Percentiles rank a stretch among this genome's conserved stretches.
phyloP scores from a whole-genome alignment of 2,113 vertebrate genomes.

The Garra rufa region DNA sequence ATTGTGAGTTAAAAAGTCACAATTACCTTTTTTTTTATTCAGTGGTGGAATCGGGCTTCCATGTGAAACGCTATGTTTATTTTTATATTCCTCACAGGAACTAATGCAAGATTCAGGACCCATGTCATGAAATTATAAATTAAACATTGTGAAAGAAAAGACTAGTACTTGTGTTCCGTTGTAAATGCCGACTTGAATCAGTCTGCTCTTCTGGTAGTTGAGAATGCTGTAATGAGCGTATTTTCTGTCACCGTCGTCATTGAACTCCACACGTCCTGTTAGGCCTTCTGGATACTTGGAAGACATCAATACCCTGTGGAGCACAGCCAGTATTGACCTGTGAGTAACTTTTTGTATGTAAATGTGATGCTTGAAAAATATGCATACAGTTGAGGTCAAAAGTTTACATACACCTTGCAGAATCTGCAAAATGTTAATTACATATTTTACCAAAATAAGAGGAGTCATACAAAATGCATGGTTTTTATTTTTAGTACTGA shows the following conservation, averaged over 20 bases:
- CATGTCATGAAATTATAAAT: constrained; percentile 17
- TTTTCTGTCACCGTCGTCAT: constrained; percentile 95
- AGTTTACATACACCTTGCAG: no score
- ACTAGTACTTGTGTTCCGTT: constrained; percentile 89
- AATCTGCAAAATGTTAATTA: no score
- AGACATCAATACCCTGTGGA: constrained; percentile 92
- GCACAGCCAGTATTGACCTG: not conserved
- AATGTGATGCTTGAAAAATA: constrained; percentile 4
- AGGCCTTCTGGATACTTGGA: constrained; percentile 95
- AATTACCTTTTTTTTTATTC: no score
- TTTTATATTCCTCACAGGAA: not conserved
- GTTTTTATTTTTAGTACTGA: no score
- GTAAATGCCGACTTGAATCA: constrained; percentile 96
- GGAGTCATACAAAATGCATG: no score
- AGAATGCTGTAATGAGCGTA: constrained; percentile 98
- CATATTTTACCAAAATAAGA: no score
- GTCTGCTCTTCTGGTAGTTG: constrained; percentile 95
- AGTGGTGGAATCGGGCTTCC: no score
- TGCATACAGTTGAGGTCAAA: not conserved
- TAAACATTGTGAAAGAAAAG: not conserved
- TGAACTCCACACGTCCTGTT: constrained; percentile 95
- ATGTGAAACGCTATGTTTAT: not conserved
- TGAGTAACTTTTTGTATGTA: constrained; percentile 5
- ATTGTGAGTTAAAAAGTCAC: no score
- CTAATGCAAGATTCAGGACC: constrained; percentile 36